Evolutionary conservation across 2,113 vertebrate genomes (phyloP), one percentile per base, ranked within the genome.

Genomic region (Stigmatopora nigra): DNA sequence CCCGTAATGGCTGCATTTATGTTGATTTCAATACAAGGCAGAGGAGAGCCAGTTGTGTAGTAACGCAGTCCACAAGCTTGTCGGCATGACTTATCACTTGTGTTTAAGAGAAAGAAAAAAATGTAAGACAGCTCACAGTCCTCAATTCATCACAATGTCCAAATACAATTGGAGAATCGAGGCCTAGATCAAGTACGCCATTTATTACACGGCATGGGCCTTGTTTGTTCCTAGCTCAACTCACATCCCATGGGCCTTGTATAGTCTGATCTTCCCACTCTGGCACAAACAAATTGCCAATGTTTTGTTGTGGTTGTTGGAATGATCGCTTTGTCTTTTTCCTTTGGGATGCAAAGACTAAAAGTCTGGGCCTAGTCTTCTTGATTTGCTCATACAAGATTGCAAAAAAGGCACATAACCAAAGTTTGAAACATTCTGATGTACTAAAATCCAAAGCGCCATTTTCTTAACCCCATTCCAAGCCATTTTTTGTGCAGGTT

Each of bases 121-220:
- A 38, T 41, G 3, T 12, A 2, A 52, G 76, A 78, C 71, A 67
- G 75, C 69, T 75, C 69, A 63, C 3, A n/a, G 79, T 81, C 69
- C 57, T 57, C 73, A 77, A 89, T 90, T 88, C 80, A 88, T 91
- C 89, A 89, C 75, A 63, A 60, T 79, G 71, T 72, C 76, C 78
- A 81, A 81, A 88, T 74, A 87, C 80, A 81, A 84, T 86, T 79
- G 84, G 72, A 68, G 71, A 70, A 79, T 65, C 60, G 35, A 67
- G 70, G 73, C 58, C 61, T 55, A 49, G 80, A 82, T 79, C 76
- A 83, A 77, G 77, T 65, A 11, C 46, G 35, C 75, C 70, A 84
- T 90, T 86, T 86, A 86, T 90, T 84, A 86, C 41, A 61, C 73
- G 82, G 84, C 82, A 74, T 78, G 65, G 51, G 61, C 66, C 71